These are phyloP conservation scores for Pinna nobilis DNA, from an alignment of 1,140 invertebrate genomes.

Conservation along the genomic window DNA sequence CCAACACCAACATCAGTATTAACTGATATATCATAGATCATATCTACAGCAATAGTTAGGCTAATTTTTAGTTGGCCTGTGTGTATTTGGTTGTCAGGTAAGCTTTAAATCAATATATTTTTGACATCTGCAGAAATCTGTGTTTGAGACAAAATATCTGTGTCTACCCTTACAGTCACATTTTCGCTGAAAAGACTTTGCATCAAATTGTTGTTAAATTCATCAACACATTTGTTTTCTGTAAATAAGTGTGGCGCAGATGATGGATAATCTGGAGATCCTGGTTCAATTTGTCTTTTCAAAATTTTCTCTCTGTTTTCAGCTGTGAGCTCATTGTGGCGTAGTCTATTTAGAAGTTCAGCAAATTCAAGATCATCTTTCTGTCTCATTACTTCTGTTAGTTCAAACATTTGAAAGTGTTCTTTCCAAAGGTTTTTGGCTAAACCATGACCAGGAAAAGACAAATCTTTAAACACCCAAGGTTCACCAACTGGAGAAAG, in stretches of 20 bases:
- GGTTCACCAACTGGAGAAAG: constrained; percentile 38
- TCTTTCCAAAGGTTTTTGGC: constrained; percentile 47
- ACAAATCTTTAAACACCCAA: constrained; percentile 39
- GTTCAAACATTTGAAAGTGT: constrained; percentile 41
- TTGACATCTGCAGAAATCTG: neutral
- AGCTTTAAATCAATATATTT: neutral
- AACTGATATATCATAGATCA: constrained; percentile 3
- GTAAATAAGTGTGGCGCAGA: neutral
- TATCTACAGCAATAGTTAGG: neutral
- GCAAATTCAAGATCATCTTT: constrained; percentile 46
- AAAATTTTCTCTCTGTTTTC: constrained; percentile 16
- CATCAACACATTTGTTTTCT: constrained; percentile 13
- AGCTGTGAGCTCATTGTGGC: constrained; percentile 17
- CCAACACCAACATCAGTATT: constrained; percentile 23
- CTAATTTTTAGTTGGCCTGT: neutral
- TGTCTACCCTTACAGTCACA: neutral
- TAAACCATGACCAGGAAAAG: neutral
- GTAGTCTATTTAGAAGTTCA: constrained; percentile 39
- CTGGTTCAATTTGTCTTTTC: neutral
- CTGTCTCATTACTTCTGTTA: constrained; percentile 51
- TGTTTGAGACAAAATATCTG: constrained; percentile 12
- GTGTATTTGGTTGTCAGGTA: neutral
- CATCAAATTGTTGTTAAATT: neutral
- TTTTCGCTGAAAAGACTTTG: neutral
- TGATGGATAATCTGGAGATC: neutral